A percentile compares a stretch with the other conserved stretches of the same genome.
Conservation (phyloP, 2,888 invertebrate genomes). For the Tetanocera ferruginea region DNA sequence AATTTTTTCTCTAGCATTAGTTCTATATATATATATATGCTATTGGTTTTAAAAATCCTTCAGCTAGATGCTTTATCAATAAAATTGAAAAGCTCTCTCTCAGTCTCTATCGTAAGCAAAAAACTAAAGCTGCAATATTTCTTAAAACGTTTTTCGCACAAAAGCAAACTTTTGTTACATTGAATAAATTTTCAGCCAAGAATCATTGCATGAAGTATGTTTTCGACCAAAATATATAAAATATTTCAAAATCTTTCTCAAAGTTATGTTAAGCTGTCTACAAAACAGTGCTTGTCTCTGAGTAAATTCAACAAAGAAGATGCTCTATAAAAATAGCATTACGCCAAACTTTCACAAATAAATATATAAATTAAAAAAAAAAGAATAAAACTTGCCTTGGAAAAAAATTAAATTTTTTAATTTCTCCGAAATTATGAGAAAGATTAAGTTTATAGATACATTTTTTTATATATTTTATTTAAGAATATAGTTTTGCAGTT, state of each 20-base stretch:
- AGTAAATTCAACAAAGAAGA: background rate
- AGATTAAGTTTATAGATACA: too few relatives aligned
- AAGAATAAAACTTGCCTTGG: too few relatives aligned
- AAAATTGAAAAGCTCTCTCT: background rate
- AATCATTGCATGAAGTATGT: constrained; percentile 17
- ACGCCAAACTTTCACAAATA: background rate
- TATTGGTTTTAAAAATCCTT: background rate
- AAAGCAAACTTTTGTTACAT: constrained; percentile 21
- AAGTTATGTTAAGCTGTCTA: constrained; percentile 30
- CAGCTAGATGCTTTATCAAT: background rate
- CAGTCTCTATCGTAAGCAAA: background rate
- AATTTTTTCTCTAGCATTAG: background rate
- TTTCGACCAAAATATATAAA: constrained; percentile 17
- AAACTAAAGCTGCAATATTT: background rate
- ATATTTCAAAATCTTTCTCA: constrained; percentile 28
- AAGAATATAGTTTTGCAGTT: too few relatives aligned
- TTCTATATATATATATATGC: background rate
- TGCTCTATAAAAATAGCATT: background rate
- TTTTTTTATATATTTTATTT: too few relatives aligned
- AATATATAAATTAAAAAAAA: too few relatives aligned
- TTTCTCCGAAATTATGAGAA: too few relatives aligned
- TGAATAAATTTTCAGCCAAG: constrained; percentile 37
- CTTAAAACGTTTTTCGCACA: background rate
- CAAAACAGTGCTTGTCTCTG: background rate
- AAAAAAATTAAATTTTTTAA: too few relatives aligned